Conservation (phyloP, 1,140 invertebrate species). For the Eumaeus atala region DNA sequence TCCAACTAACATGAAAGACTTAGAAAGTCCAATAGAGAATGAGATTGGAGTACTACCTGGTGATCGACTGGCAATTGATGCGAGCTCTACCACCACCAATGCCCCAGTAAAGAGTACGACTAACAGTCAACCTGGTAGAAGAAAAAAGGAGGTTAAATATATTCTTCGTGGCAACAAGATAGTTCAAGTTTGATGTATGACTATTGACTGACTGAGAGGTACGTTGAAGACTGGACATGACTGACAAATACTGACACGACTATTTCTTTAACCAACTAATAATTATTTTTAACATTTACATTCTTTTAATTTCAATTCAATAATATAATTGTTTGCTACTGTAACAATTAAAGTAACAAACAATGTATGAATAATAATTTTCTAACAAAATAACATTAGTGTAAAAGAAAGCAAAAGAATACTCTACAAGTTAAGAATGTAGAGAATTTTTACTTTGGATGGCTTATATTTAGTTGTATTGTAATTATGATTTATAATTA, state of each 20-base stretch:
- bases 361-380: too few species aligned
- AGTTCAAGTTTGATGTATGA: conserved; percentile 62
- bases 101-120: conserved; percentile 34
- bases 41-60: conserved; percentile 60
- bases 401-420: too few species aligned
- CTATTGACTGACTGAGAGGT: conserved; percentile 56
- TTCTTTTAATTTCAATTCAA: too few species aligned
- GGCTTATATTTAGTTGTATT: too few species aligned
- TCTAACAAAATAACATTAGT: too few species aligned
- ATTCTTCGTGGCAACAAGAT: conserved; percentile 65
- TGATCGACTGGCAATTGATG: conserved; percentile 33
- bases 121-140: conserved; percentile 35
- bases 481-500: too few species aligned
- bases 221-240: conserved; percentile 31
- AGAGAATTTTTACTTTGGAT: too few species aligned
- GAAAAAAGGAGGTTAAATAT: conserved; percentile 62
- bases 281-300: too few species aligned
- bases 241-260: background rate
- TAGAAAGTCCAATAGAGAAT: conserved; percentile 33
- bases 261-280: too few species aligned
- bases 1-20: background rate
- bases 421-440: too few species aligned
- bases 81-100: conserved; percentile 34
- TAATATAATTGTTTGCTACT: too few species aligned
- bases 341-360: too few species aligned